These are phyloP conservation scores for Carettochelys insculpta DNA, from an alignment of 2,113 vertebrate species.

Conservation along the genomic window DNA sequence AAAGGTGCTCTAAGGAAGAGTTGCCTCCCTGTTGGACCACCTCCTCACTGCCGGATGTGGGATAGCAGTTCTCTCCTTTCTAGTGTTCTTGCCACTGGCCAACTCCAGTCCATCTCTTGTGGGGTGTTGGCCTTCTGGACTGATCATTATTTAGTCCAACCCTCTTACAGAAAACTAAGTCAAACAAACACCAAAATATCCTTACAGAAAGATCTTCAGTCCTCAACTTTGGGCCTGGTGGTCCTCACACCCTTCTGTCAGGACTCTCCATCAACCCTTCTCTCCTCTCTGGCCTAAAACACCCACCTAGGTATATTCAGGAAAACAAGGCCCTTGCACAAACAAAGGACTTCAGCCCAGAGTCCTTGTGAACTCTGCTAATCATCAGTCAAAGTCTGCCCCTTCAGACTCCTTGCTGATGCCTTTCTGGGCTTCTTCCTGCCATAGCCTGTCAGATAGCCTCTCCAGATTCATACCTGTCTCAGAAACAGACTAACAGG, in stretches of 20 bases:
- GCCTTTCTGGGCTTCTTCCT: not conserved
- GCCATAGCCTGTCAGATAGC: not conserved
- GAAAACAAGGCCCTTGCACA: not conserved
- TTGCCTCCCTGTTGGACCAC: not conserved
- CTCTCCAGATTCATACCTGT: not conserved
- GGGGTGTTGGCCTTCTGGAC: not conserved
- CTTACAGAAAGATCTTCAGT: not conserved
- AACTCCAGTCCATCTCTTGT: not conserved
- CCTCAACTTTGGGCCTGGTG: not conserved
- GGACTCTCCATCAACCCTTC: not conserved
- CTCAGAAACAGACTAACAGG: not conserved
- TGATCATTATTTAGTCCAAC: not conserved
- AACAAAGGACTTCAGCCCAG: not conserved
- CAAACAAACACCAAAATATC: not conserved
- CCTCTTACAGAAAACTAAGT: not conserved
- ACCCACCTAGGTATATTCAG: not conserved
- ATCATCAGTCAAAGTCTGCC: not conserved
- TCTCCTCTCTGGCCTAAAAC: not conserved
- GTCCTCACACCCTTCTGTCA: not conserved
- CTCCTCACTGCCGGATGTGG: not conserved
- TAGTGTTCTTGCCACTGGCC: not conserved
- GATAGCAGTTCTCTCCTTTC: not conserved
- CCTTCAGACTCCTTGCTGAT: not conserved
- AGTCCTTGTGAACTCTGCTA: not conserved
- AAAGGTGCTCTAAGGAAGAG: not conserved